Evolutionary conservation across 2,113 vertebrate genomes (phyloP).

Genomic region (Silurus glanis): DNA sequence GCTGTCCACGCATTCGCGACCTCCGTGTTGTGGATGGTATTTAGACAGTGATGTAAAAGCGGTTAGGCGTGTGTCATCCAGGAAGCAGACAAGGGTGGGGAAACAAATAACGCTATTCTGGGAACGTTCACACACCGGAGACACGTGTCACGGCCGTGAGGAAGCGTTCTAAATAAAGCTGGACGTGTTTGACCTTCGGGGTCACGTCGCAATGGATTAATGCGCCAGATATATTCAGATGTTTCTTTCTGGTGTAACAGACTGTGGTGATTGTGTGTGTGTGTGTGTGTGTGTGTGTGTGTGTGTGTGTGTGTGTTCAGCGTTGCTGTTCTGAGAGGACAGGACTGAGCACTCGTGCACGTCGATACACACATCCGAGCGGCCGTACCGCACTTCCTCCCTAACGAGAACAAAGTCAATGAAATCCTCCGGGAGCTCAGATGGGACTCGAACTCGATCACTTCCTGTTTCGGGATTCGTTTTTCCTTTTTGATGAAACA

Average conservation of each 20-base stretch:
- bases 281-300: too few species aligned
- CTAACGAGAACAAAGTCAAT: conserved; percentile 29
- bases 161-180: conserved; percentile 16
- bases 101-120: conserved; percentile 31
- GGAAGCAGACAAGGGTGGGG: conserved; percentile 42
- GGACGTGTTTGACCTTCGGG: not conserved
- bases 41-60: conserved; percentile 14
- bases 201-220: not conserved
- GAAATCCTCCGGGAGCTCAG: conserved; percentile 26
- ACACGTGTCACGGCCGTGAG: conserved; percentile 16
- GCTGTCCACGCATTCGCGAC: not conserved
- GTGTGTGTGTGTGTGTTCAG: too few species aligned
- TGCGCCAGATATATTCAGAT: not conserved
- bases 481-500: not conserved
- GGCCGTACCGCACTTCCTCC: conserved; percentile 5
- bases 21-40: not conserved
- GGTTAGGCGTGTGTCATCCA: conserved; percentile 37
- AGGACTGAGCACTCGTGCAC: conserved; percentile 6
- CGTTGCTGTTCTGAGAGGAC: not conserved
- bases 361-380: conserved; percentile 9
- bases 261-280: too few species aligned
- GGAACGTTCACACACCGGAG: conserved; percentile 28
- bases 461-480: not conserved
- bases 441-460: not conserved
- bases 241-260: not conserved